Percentiles rank a stretch among this genome's conserved stretches.
Evolutionary conservation across 92 coral and sea anemone genomes (phyloP).

Genomic region (Zoanthus sansibaricus): DNA sequence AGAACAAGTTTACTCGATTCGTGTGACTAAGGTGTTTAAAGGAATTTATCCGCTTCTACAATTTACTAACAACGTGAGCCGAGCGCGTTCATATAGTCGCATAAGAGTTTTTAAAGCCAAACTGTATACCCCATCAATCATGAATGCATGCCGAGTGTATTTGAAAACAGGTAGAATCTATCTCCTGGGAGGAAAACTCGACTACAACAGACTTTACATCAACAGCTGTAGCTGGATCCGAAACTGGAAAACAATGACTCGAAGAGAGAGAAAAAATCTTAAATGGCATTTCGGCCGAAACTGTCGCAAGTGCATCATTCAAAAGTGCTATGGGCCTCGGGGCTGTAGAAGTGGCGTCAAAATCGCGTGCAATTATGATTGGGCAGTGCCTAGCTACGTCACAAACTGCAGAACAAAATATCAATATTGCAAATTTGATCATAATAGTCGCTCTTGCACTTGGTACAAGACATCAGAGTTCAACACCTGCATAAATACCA

Average conservation of each 20-base stretch:
- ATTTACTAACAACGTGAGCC: conserved; percentile 47
- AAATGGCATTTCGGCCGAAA: conserved; percentile 80
- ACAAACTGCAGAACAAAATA: conserved; percentile 68
- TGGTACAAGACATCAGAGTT: conserved; percentile 57
- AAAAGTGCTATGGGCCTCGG: conserved; percentile 74
- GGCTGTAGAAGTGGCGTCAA: conserved; percentile 60
- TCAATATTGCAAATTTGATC: conserved; percentile 73
- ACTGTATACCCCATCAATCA: conserved; percentile 83
- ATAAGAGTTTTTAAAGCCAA: conserved; percentile 49
- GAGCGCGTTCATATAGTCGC: conserved; percentile 52
- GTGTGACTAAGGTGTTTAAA: conserved; percentile 91
- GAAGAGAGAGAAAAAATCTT: conserved; percentile 83
- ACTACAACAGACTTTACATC: conserved; percentile 71
- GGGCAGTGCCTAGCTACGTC: conserved; percentile 41
- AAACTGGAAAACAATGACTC: conserved; percentile 82
- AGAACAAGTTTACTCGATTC: conserved; percentile 83
- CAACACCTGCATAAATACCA: conserved; percentile 32
- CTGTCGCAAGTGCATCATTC: conserved; percentile 80
- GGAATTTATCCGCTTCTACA: conserved; percentile 63
- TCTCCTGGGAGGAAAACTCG: conserved; percentile 84
- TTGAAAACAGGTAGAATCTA: conserved; percentile 72
- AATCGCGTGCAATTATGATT: conserved; percentile 51
- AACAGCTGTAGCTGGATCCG: conserved; percentile 83
- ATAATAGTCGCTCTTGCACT: conserved; percentile 52
- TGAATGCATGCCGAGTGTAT: conserved; percentile 73